These are phyloP conservation scores for Nemapogon koenigi DNA, from an alignment of 2,888 invertebrate genomes.

Conservation along the genomic window DNA sequence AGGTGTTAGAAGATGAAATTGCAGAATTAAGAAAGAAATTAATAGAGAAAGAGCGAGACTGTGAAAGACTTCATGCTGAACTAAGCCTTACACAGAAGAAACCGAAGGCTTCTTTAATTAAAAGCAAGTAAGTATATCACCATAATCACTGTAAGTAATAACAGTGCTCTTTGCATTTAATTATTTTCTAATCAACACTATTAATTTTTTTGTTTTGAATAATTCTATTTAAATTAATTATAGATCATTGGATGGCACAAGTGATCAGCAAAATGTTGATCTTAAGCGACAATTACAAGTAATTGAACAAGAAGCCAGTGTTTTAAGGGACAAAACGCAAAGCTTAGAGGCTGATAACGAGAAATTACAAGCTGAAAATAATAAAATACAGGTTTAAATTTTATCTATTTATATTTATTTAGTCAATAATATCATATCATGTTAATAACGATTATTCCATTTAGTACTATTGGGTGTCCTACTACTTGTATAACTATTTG, in stretches of 20 bases:
- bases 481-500: no score
- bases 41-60: conserved; percentile 82
- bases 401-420: neutral
- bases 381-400: conserved; percentile 62
- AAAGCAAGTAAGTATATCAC: conserved; percentile 70
- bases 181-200: no score
- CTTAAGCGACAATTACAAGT: conserved; percentile 76
- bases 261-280: conserved; percentile 71
- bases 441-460: no score
- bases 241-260: conserved; percentile 64
- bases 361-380: conserved; percentile 75
- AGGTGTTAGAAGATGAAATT: conserved; percentile 76
- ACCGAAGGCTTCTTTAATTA: conserved; percentile 66
- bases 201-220: no score
- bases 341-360: conserved; percentile 79
- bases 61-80: conserved; percentile 78
- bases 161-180: neutral
- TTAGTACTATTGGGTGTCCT: no score
- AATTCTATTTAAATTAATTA: no score
- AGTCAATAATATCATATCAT: neutral
- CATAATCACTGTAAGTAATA: neutral
- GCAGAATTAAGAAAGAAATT: conserved; percentile 76
- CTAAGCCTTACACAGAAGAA: conserved; percentile 68
- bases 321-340: conserved; percentile 71
- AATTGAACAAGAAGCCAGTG: conserved; percentile 77